phyloP scores from a whole-genome alignment of 2,797 vertebrate species.

The Pseudocheirus occidentalis region DNA sequence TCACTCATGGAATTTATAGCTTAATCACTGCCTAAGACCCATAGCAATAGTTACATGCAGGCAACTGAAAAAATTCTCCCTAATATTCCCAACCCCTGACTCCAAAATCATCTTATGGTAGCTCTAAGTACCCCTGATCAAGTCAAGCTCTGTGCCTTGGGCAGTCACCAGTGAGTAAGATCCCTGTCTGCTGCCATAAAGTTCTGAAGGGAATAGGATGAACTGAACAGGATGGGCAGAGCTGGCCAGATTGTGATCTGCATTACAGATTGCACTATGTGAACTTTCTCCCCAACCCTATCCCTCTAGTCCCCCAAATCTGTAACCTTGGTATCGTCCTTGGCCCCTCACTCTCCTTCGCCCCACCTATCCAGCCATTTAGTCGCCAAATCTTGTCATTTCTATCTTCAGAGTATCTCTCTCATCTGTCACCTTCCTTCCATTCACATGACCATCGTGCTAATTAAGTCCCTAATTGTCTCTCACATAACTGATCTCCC shows the following conservation, averaged over 20 bases:
- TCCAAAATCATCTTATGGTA: neutral
- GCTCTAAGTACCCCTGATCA: neutral
- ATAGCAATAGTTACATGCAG: neutral
- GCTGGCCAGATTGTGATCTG: neutral
- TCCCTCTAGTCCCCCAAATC: neutral
- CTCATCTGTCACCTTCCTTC: neutral
- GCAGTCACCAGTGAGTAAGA: neutral
- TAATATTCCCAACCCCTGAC: neutral
- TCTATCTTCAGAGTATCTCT: neutral
- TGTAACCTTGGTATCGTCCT: neutral
- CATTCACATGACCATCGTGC: neutral
- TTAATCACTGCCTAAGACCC: neutral
- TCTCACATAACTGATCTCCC: neutral
- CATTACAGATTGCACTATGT: neutral
- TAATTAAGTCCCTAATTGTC: neutral
- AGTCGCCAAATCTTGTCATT: neutral
- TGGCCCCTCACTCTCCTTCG: neutral
- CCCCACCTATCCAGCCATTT: neutral
- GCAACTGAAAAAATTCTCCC: neutral
- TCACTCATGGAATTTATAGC: neutral
- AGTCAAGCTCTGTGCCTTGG: neutral
- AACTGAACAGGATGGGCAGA: neutral
- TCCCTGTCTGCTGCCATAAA: neutral
- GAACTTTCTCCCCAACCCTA: neutral
- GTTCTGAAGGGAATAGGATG: neutral